phyloP scores from a whole-genome alignment of 2,113 vertebrate species.

The Bucco capensis region DNA sequence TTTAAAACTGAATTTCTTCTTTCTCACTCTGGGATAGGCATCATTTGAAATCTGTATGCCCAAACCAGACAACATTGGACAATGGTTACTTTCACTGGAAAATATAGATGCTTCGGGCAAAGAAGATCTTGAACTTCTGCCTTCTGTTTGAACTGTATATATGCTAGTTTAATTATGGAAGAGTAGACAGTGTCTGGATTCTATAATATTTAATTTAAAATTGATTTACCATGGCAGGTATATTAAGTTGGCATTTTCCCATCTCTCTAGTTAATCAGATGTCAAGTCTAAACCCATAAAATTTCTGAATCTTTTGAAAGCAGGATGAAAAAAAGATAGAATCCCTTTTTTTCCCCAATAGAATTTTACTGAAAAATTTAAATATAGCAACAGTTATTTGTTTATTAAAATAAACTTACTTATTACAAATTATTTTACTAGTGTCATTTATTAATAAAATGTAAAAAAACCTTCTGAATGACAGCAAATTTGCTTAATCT shows the following conservation, averaged over 20 bases:
- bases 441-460: neutral
- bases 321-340: neutral
- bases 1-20: neutral
- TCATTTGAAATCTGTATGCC: neutral
- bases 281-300: neutral
- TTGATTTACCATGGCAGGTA: neutral
- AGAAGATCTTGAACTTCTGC: slow-evolving; percentile 6
- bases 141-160: neutral
- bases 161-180: neutral
- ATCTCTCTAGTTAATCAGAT: neutral
- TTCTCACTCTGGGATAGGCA: neutral
- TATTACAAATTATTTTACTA: neutral
- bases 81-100: neutral
- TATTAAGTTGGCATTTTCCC: neutral
- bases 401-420: neutral
- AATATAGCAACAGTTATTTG: neutral
- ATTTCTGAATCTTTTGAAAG: neutral
- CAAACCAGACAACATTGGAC: neutral
- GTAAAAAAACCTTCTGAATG: neutral
- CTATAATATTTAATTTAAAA: neutral
- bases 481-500: neutral
- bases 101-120: neutral
- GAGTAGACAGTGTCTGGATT: neutral
- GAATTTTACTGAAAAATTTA: neutral
- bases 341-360: neutral